Percentiles rank a stretch among this genome's conserved stretches.
Evolutionary conservation across 2,888 invertebrate species (phyloP).

Genomic region (Drosophila meridionalis): DNA sequence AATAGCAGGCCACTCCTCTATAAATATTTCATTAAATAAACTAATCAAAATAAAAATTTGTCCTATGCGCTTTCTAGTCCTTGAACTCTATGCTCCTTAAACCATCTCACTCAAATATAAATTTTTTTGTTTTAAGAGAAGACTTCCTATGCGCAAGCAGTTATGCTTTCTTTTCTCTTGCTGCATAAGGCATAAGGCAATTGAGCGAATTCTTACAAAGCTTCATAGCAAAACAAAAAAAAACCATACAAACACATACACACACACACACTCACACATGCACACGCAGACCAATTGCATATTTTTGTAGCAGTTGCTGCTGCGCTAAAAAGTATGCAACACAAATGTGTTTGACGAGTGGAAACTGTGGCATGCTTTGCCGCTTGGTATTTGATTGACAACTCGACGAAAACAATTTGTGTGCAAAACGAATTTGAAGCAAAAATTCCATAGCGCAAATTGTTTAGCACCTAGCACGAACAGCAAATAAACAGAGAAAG

Average conservation of each 20-base stretch:
- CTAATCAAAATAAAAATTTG: not conserved
- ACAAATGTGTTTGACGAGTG: not conserved
- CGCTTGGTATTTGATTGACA: conserved; percentile 19
- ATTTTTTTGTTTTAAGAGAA: not conserved
- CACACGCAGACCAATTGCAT: not conserved
- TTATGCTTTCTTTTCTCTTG: not conserved
- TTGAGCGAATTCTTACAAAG: not conserved
- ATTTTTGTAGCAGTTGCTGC: not conserved
- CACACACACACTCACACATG: not conserved
- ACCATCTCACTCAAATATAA: not conserved
- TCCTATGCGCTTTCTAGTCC: not conserved
- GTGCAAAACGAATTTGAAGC: conserved; percentile 11
- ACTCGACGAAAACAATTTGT: conserved; percentile 14
- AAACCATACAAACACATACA: too few species aligned
- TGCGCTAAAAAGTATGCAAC: conserved; percentile 29
- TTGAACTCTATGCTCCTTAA: not conserved
- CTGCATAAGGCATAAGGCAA: not conserved
- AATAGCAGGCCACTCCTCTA: too few species aligned
- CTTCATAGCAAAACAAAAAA: not conserved
- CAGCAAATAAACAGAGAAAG: not conserved
- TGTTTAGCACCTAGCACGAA: conserved; percentile 15
- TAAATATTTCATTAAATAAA: too few species aligned
- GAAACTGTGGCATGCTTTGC: conserved; percentile 29
- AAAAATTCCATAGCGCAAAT: conserved; percentile 21
- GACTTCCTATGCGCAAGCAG: too few species aligned